Percentiles rank a stretch among this genome's conserved stretches.
Conservation (phyloP, 2,113 vertebrate genomes). For the Dasyurus viverrinus region DNA sequence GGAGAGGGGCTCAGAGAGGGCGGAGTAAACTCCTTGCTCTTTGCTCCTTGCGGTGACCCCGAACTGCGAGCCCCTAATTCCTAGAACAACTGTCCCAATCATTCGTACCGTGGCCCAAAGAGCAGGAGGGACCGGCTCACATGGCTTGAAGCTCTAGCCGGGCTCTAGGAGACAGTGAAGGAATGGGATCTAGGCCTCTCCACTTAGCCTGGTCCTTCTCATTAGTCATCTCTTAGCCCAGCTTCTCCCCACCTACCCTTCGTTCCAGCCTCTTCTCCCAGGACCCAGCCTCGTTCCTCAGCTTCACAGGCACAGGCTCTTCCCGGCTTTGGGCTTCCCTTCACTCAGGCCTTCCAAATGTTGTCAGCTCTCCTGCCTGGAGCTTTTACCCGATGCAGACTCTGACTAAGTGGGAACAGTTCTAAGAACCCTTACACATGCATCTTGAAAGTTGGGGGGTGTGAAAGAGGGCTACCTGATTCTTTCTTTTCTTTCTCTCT, state of each 20-base stretch:
- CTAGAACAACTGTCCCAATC: background rate
- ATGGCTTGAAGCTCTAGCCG: background rate
- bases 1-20: slow-evolving; percentile 1
- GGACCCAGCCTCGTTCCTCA: background rate
- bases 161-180: background rate
- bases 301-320: background rate
- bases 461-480: background rate
- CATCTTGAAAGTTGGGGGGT: background rate
- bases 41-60: background rate
- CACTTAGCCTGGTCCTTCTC: background rate
- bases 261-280: background rate
- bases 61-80: background rate
- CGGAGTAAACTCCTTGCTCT: background rate
- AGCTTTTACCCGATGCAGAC: background rate
- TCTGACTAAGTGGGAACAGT: background rate
- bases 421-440: background rate
- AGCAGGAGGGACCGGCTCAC: background rate
- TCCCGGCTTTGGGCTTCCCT: background rate
- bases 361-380: background rate
- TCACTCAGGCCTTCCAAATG: background rate
- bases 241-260: background rate
- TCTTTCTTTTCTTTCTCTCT: background rate
- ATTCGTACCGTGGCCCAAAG: background rate
- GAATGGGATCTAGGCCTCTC: background rate
- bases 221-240: background rate